Evolutionary conservation across 2,888 invertebrate species (phyloP), one percentile per base, ranked within the genome.

Genomic region (Calameuta filiformis): DNA sequence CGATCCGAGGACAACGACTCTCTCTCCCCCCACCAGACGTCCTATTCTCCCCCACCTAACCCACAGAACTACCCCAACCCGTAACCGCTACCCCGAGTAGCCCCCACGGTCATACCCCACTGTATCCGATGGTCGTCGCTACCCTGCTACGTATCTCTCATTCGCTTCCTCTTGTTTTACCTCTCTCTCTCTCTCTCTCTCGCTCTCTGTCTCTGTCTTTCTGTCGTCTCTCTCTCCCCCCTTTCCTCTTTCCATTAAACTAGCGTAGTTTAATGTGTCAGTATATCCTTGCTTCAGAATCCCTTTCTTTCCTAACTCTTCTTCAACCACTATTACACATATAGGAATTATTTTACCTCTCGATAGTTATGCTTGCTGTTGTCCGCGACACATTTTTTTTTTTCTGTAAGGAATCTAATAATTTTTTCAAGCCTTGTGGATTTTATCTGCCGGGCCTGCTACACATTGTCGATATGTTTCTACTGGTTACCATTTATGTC

Each of bases 1-100:
- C 85, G 84, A 85, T 84, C 87, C 88, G 88, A 88, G 88, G 88
- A 88, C 88, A 88, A 88, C 88, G 88, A 88, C 88, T 88, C 86
- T 87, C 85, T 86, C 87, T 83, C 79, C 85, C 81, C 76, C 69
- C 76, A 76, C 73, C 34, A 23, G 71, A 33, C 71, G 31, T 23
- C 71, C 71, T 11, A 30, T 34, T 34, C 33, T 15, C 71, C 12
- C 34, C 71, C 11, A 71, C 34, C 71, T 31, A 71, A 56, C 56
- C 56, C 56, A 23, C 56, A 56, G 56, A 56, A 56, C 23, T 23
- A 56, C 56, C 56, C 56, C 56, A 56, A 23, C 56, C 56, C 56
- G 56, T 56, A 56, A 56, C 56, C 56, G 56, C 56, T 23, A 56
- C 56, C 56, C 56, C 9, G 56, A 23, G 56, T 23, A 56, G 23